These are phyloP conservation scores for Corythaixoides concolor DNA, from an alignment of 2,113 vertebrate species.

Conservation along the genomic window DNA sequence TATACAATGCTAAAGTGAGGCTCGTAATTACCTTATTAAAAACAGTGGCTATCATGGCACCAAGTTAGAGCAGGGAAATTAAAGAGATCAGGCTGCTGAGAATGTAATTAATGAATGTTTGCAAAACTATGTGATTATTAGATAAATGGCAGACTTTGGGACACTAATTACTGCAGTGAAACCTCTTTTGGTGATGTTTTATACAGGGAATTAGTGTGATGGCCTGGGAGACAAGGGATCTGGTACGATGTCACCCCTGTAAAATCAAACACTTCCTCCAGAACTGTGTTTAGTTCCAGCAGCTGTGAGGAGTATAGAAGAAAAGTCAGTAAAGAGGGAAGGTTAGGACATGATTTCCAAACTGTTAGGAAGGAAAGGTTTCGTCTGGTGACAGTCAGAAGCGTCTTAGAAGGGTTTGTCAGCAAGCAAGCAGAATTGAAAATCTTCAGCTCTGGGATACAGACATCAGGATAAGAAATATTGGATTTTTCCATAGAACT, in stretches of 20 bases:
- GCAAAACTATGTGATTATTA: not conserved
- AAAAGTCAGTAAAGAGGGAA: not conserved
- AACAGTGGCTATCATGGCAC: not conserved
- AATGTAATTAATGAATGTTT: conserved; percentile 22
- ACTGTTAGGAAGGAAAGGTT: not conserved
- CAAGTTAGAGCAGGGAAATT: not conserved
- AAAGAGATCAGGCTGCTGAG: not conserved
- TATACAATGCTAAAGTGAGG: not conserved
- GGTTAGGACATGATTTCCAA: not conserved
- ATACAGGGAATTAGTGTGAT: not conserved
- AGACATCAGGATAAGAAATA: conserved; percentile 58
- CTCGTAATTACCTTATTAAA: not conserved
- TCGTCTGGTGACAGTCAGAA: not conserved
- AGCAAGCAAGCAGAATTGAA: conserved; percentile 7
- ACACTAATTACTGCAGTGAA: not conserved
- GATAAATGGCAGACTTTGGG: not conserved
- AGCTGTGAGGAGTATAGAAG: not conserved
- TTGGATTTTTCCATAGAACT: conserved; percentile 73
- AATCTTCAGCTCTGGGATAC: conserved; percentile 21
- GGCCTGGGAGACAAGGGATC: not conserved
- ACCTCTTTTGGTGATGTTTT: not conserved
- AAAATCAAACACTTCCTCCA: not conserved
- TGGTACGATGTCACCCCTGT: not conserved
- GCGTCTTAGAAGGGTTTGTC: not conserved
- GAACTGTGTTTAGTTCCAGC: not conserved